A percentile compares a stretch with the other conserved stretches of the same genome.
Evolutionary conservation across 2,113 vertebrate genomes (phyloP).

Genomic region (Neogobius melanostomus): DNA sequence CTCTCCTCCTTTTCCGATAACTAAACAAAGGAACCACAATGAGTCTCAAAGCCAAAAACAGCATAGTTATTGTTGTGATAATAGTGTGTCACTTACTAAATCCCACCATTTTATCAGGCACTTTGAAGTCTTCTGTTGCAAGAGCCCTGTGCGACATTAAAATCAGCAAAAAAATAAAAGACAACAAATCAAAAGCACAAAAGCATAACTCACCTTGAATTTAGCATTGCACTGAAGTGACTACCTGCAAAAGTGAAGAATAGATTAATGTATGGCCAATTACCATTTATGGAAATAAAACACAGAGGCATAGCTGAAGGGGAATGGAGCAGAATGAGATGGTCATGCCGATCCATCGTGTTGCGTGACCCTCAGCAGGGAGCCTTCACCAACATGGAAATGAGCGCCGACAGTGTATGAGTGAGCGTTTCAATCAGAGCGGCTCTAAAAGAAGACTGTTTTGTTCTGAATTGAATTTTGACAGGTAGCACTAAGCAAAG

Average conservation of each 20-base stretch:
- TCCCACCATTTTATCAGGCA: slow-evolving; percentile 99
- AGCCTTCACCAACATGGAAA: slow-evolving; percentile 55
- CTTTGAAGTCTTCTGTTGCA: slow-evolving; percentile 98
- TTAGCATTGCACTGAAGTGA: slow-evolving; percentile 96
- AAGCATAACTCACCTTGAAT: slow-evolving; percentile 91
- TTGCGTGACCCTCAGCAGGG: slow-evolving; percentile 82
- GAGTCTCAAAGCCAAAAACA: slow-evolving; percentile 29
- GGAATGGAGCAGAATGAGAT: slow-evolving; percentile 76
- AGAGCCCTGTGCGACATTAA: slow-evolving; percentile 82
- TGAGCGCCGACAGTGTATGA: slow-evolving; percentile 50
- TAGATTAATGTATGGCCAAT: background rate
- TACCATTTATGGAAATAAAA: slow-evolving; percentile 77
- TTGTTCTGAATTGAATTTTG: slow-evolving; percentile 64
- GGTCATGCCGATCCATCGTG: slow-evolving; percentile 72
- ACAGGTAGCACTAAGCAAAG: slow-evolving; percentile 63
- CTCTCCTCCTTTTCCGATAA: slow-evolving; percentile 97
- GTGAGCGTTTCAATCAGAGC: slow-evolving; percentile 63
- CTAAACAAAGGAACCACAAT: slow-evolving; percentile 68
- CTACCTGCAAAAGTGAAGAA: slow-evolving; percentile 76
- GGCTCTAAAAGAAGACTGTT: slow-evolving; percentile 36
- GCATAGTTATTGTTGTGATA: slow-evolving; percentile 16
- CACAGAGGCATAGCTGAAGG: slow-evolving; percentile 50
- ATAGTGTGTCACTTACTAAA: slow-evolving; percentile 90
- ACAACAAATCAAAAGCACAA: too few relatives aligned
- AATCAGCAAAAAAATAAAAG: slow-evolving; percentile 3